Conservation (phyloP, 2,888 invertebrate genomes). For the Myopa tessellatipennis region DNA sequence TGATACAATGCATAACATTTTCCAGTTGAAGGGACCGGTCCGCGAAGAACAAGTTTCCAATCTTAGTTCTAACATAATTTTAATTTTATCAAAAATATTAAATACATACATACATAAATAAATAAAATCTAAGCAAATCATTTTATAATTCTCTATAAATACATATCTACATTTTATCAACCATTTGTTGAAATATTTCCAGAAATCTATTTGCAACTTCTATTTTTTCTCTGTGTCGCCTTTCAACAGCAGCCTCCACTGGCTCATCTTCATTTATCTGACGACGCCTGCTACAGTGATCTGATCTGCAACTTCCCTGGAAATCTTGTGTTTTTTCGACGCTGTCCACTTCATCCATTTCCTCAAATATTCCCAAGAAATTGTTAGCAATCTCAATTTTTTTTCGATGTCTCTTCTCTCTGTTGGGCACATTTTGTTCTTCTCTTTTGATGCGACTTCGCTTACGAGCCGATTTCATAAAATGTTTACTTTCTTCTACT, state of each 20-base stretch:
- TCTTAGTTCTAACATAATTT: no score
- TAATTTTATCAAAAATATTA: no score
- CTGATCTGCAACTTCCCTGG: not conserved
- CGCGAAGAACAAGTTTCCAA: no score
- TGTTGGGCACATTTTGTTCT: not conserved
- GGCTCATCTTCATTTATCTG: not conserved
- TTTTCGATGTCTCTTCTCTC: not conserved
- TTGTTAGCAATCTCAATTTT: not conserved
- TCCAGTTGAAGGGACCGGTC: no score
- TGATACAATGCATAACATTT: no score
- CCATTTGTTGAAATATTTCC: not conserved
- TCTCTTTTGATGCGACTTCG: not conserved
- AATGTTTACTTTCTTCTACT: no score
- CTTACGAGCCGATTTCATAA: no score
- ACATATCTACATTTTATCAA: not conserved
- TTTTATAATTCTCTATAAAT: no score
- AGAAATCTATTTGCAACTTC: not conserved
- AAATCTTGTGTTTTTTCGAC: not conserved
- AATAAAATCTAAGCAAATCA: no score
- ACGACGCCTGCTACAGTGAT: not conserved
- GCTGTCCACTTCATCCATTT: slow-evolving; percentile 2
- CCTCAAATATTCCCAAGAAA: not conserved
- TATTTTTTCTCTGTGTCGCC: not conserved
- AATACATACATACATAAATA: no score
- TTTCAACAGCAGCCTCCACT: not conserved